Percentiles rank a stretch among this genome's conserved stretches.
These are phyloP conservation scores for Theristicus caerulescens DNA, from an alignment of 2,113 vertebrate species.

Conservation along the genomic window DNA sequence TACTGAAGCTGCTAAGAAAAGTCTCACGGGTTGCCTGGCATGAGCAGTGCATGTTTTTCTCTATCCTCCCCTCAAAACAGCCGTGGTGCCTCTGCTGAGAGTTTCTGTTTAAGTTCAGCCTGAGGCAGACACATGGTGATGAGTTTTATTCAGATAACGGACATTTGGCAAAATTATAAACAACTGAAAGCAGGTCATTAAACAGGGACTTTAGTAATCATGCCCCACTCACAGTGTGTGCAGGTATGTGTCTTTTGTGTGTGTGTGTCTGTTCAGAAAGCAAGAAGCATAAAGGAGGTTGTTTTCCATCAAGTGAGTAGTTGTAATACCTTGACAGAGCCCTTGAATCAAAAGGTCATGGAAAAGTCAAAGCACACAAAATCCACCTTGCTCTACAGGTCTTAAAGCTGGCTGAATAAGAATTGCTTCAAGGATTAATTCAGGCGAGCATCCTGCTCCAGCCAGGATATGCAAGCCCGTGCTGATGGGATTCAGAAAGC, in stretches of 20 bases:
- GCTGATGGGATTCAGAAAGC: neutral
- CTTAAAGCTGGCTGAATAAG: neutral
- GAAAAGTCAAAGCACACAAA: neutral
- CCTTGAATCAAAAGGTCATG: neutral
- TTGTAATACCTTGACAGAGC: neutral
- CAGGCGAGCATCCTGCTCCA: neutral
- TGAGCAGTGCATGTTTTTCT: neutral
- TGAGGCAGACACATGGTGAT: neutral
- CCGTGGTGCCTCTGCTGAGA: neutral
- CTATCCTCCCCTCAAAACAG: neutral
- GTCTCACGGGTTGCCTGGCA: neutral
- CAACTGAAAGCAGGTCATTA: neutral
- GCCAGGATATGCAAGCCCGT: rapidly evolving
- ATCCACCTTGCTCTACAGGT: neutral
- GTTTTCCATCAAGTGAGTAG: neutral
- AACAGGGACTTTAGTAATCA: neutral
- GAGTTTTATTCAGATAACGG: neutral
- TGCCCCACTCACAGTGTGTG: too few species aligned
- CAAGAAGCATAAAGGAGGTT: neutral
- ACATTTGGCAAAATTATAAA: neutral
- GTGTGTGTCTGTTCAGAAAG: neutral
- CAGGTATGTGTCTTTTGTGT: neutral
- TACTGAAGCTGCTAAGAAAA: neutral
- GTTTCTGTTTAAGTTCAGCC: neutral
- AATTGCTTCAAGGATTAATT: neutral